These are phyloP conservation scores for Balanococcus diminutus DNA, from an alignment of 2,888 invertebrate species.

Conservation along the genomic window DNA sequence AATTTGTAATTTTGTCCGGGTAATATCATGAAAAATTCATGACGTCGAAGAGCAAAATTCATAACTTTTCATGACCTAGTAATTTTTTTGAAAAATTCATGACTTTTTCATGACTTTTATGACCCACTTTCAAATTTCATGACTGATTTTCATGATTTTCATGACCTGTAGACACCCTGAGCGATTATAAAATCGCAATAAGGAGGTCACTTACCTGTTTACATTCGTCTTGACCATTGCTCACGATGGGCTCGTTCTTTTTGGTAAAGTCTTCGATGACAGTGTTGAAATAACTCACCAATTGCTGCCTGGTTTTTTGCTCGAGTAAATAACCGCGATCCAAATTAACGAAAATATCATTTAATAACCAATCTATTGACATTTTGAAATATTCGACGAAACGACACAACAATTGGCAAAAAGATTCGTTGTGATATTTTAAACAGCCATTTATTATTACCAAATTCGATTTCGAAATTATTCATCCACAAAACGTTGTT, in stretches of 20 bases:
- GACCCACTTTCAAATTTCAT: too few relatives aligned
- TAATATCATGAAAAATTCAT: too few relatives aligned
- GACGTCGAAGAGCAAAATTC: too few relatives aligned
- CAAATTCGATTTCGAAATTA: neutral
- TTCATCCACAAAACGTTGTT: neutral
- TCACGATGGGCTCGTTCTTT: neutral
- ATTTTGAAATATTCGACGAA: constrained; percentile 64
- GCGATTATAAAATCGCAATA: neutral
- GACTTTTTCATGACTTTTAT: too few relatives aligned
- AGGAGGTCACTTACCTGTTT: neutral
- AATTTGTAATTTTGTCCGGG: too few relatives aligned
- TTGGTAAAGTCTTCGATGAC: constrained; percentile 75
- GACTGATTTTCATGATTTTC: too few relatives aligned
- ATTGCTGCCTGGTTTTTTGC: constrained; percentile 72
- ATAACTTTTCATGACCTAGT: too few relatives aligned
- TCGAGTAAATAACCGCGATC: constrained; percentile 76
- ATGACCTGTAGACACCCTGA: too few relatives aligned
- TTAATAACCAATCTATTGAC: constrained; percentile 79
- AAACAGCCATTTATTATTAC: constrained; percentile 20
- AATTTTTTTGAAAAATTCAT: too few relatives aligned
- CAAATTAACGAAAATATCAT: constrained; percentile 73
- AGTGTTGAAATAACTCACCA: constrained; percentile 79
- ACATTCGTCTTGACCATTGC: constrained; percentile 30
- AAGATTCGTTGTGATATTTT: neutral
- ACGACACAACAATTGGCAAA: neutral